Evolutionary conservation across 2,888 invertebrate genomes (phyloP).

Genomic region (Neria commutata): DNA sequence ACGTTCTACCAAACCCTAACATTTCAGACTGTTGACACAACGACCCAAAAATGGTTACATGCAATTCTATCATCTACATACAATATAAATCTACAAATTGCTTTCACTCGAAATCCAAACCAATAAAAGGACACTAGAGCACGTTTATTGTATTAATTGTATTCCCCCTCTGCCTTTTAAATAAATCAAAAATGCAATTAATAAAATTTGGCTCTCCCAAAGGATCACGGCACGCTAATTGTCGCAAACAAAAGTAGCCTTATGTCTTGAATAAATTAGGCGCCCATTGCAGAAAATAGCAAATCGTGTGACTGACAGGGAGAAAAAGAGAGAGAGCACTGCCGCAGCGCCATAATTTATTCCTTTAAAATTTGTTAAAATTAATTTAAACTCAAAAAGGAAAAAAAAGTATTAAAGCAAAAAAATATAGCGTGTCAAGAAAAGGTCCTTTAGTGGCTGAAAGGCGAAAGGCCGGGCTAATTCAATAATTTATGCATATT

Average conservation of each 20-base stretch:
- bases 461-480: constrained; percentile 37
- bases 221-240: constrained; percentile 40
- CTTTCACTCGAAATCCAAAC: constrained; percentile 26
- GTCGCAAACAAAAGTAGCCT: constrained; percentile 28
- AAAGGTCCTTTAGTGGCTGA: constrained; percentile 9
- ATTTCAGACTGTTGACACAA: too few relatives aligned
- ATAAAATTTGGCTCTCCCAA: constrained; percentile 43
- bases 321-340: too few relatives aligned
- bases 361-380: constrained; percentile 36
- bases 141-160: too few relatives aligned
- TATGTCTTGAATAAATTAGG: constrained; percentile 47
- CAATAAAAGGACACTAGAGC: neutral
- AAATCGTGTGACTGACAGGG: too few relatives aligned
- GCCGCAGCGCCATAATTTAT: constrained; percentile 43
- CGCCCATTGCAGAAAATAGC: constrained; percentile 15
- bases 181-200: constrained; percentile 34
- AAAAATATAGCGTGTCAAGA: constrained; percentile 2
- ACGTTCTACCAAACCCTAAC: too few relatives aligned
- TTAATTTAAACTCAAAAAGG: constrained; percentile 42
- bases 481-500: constrained; percentile 55
- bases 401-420: constrained; percentile 1
- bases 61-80: too few relatives aligned
- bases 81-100: too few relatives aligned
- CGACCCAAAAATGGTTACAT: too few relatives aligned
- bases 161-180: too few relatives aligned